These are phyloP conservation scores for Dendrocopos noguchii DNA, from an alignment of 2,113 vertebrate species.

Conservation along the genomic window DNA sequence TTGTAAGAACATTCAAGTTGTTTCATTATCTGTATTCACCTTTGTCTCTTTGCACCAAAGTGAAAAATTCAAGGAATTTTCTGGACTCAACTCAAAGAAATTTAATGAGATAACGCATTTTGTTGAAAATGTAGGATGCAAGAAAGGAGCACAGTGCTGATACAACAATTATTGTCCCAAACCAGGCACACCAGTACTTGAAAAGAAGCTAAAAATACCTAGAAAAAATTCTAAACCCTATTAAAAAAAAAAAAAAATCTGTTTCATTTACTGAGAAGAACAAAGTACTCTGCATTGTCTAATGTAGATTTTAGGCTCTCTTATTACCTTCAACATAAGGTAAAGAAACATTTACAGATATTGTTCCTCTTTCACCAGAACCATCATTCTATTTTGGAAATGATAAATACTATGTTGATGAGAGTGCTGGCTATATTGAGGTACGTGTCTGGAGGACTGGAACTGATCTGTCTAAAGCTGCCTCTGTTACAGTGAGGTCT, in stretches of 20 bases:
- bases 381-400: constrained; percentile 91
- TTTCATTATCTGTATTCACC: constrained; percentile 40
- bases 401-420: constrained; percentile 85
- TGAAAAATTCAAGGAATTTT: constrained; percentile 74
- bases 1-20: not conserved
- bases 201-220: not conserved
- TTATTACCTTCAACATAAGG: not conserved
- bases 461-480: constrained; percentile 87
- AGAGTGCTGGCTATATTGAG: constrained; percentile 87
- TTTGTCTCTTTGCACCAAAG: constrained; percentile 16
- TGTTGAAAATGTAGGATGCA: constrained; percentile 9
- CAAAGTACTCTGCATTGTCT: not conserved
- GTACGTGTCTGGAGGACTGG: constrained; percentile 90
- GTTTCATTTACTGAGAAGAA: not conserved
- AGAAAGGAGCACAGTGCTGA: not conserved
- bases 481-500: constrained; percentile 89
- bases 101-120: constrained; percentile 31
- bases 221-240: not conserved
- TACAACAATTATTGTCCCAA: not conserved
- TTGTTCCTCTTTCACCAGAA: constrained; percentile 75
- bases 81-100: constrained; percentile 27
- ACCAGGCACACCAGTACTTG: not conserved
- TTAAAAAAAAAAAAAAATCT: not conserved
- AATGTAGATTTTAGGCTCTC: not conserved
- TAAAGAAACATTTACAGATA: not conserved